Evolutionary conservation across 1,140 invertebrate genomes (phyloP).

Genomic region (Gryllus bimaculatus): DNA sequence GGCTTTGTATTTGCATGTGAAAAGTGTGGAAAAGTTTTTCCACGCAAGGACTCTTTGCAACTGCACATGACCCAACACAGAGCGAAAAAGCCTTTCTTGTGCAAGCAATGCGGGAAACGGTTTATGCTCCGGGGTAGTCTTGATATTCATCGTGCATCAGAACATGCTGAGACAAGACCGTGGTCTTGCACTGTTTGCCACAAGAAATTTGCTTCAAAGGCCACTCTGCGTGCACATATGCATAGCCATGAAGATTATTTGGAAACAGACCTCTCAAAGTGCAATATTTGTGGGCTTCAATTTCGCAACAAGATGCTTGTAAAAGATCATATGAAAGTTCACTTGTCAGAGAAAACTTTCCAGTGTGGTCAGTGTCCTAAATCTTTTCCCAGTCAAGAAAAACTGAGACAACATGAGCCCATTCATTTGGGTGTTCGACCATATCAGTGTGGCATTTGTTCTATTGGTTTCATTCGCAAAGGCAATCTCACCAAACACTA

Average conservation of each 20-base stretch:
- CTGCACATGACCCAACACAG: constrained; percentile 26
- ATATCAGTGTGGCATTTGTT: constrained; percentile 40
- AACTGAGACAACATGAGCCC: constrained; percentile 36
- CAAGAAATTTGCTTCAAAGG: constrained; percentile 26
- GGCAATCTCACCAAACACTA: constrained; percentile 36
- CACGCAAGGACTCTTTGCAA: constrained; percentile 26
- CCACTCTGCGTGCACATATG: constrained; percentile 35
- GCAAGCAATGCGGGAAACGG: constrained; percentile 27
- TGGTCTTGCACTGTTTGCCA: constrained; percentile 18
- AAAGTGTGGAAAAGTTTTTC: constrained; percentile 17
- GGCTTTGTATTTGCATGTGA: constrained; percentile 4
- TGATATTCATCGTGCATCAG: constrained; percentile 31
- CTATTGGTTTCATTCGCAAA: constrained; percentile 35
- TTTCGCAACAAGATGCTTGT: constrained; percentile 35
- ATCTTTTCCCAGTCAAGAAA: not conserved
- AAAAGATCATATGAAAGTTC: constrained; percentile 48
- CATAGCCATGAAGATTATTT: constrained; percentile 32
- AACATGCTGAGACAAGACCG: constrained; percentile 31
- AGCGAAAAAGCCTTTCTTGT: constrained; percentile 31
- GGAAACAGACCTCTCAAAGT: constrained; percentile 50
- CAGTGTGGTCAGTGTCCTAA: constrained; percentile 61
- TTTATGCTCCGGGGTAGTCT: constrained; percentile 40
- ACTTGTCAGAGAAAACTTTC: constrained; percentile 49
- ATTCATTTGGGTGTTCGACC: constrained; percentile 46
- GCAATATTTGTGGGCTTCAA: constrained; percentile 65